Evolutionary conservation across 2,797 vertebrate genomes (phyloP).

Genomic region (Bufotes viridis): DNA sequence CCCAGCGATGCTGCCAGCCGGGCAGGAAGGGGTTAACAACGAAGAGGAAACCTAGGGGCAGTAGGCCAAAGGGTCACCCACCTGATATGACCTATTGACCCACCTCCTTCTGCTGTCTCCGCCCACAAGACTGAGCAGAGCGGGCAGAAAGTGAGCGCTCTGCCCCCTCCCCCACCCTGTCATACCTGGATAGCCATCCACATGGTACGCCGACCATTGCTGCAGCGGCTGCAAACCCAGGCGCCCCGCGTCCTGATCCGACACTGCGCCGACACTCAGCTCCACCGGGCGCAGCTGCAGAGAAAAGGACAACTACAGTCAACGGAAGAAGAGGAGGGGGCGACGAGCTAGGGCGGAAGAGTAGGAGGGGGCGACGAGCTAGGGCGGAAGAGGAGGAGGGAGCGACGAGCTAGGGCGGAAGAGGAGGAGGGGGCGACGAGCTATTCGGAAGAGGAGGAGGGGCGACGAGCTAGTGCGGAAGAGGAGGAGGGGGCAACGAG

Average conservation of each 20-base stretch:
- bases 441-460: fast-evolving
- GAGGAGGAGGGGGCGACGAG: neutral
- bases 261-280: slow-evolving; percentile 75
- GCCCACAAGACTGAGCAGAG: neutral
- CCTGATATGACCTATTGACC: neutral
- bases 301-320: slow-evolving; percentile 52
- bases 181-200: slow-evolving; percentile 86
- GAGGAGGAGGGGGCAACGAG: neutral
- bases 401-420: neutral
- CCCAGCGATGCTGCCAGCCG: slow-evolving; percentile 87
- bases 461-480: fast-evolving
- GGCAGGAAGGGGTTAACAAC: slow-evolving; percentile 89
- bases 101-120: neutral
- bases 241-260: slow-evolving; percentile 78
- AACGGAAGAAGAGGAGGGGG: neutral
- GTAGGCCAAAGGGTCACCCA: neutral
- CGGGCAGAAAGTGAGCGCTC: no score
- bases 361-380: neutral
- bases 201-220: slow-evolving; percentile 86
- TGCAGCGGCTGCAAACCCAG: slow-evolving; percentile 83
- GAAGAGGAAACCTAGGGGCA: slow-evolving; percentile 87
- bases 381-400: neutral
- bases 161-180: neutral
- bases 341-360: neutral
- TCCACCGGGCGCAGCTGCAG: slow-evolving; percentile 77